Base-by-base conservation (phyloP, 1,140 invertebrate species). In the Ooceraea biroi region DNA sequence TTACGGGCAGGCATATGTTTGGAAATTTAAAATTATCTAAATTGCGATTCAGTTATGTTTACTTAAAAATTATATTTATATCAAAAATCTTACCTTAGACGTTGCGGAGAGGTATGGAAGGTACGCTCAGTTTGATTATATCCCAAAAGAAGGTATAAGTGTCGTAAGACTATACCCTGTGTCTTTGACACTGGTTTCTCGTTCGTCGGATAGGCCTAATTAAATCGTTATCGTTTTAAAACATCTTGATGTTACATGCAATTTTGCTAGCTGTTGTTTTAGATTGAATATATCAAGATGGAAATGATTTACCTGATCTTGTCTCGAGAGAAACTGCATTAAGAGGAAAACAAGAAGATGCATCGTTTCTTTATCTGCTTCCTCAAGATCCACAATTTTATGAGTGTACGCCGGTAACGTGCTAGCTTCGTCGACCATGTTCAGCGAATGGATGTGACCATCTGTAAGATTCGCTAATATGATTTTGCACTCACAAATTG, bases 261-360 rank as follows among this genome's bases (percentile, higher is more conserved):
- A n/a, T 17, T 4, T 7, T 50, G n/a, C n/a, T n/a, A n/a, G n/a
- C 30, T 5, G 0, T 8, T n/a, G 4, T 7, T 7, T 0, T 30
- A 61, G n/a, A 30, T 19, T 10, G 0, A 65, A 65, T 61, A 48
- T 10, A 69, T 69, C 65, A 22, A 90, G 36, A 36, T 36, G 36
- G 2, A 36, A 36, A 36, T 87, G 93, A 55, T 27, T n/a, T 93
- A 97, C 97, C 94, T 97, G 96, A 91, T 96, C 96, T 57, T 95
- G 95, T 86, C 97, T 95, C 0, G 97, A 98, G 88, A 98, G 95
- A 93, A 98, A 98, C 95, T 99, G 99, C 97, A 99, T 99, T 2
- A 99, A 95, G 8, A 99, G 95, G 91, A 99, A 98, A 1, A 99
- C 97, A n/a, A 99, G 94, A 22, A 99, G 95, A 94, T 99, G 99